Conservation (phyloP, 1,140 invertebrate genomes). For the Eupeodes corollae region DNA sequence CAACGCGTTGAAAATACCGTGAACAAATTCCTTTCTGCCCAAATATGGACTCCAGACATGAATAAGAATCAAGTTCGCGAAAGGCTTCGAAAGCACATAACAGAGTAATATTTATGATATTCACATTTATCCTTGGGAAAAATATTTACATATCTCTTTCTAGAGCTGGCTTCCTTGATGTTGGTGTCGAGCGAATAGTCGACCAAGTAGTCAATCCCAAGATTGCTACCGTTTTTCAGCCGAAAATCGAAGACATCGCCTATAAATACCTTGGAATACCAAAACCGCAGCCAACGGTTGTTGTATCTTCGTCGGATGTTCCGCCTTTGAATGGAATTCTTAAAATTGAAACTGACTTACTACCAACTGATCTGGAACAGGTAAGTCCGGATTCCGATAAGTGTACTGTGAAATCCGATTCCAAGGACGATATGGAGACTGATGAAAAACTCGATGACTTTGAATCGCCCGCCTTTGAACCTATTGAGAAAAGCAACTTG, state of each 20-base stretch:
- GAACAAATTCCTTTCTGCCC: constrained; percentile 63
- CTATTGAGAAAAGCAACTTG: constrained; percentile 37
- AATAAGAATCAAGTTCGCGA: constrained; percentile 90
- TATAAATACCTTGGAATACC: constrained; percentile 78
- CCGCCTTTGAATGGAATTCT: constrained; percentile 36
- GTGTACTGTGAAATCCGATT: constrained; percentile 39
- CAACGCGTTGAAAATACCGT: constrained; percentile 83
- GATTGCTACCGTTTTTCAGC: constrained; percentile 73
- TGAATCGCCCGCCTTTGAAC: constrained; percentile 57
- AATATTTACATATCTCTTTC: constrained; percentile 39
- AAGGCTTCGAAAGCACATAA: constrained; percentile 74
- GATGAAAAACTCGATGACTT: constrained; percentile 48
- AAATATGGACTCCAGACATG: constrained; percentile 74
- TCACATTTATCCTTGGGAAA: constrained; percentile 45
- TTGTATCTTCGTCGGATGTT: constrained; percentile 47
- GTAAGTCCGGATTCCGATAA: constrained; percentile 65
- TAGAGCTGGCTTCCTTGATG: constrained; percentile 69
- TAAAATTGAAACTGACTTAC: constrained; percentile 43
- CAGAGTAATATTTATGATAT: constrained; percentile 56
- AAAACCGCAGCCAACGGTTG: constrained; percentile 38
- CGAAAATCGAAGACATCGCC: constrained; percentile 81
- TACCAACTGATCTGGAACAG: constrained; percentile 64
- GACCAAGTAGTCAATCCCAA: constrained; percentile 93
- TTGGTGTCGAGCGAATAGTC: constrained; percentile 83
- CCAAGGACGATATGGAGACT: constrained; percentile 38